These are phyloP conservation scores for Tenthredo mesomela DNA, from an alignment of 2,888 invertebrate genomes.

Conservation along the genomic window DNA sequence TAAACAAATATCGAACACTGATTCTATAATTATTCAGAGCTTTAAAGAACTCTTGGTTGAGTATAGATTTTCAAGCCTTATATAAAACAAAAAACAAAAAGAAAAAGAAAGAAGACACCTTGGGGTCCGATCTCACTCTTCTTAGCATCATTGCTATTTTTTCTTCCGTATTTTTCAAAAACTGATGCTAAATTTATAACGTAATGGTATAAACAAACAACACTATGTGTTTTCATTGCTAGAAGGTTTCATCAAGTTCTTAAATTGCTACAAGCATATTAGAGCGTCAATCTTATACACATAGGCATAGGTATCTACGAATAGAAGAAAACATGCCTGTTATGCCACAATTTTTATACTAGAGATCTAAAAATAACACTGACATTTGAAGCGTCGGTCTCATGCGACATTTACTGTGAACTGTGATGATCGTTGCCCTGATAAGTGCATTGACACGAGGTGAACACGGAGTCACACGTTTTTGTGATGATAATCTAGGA, in stretches of 20 bases:
- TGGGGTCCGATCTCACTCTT: background rate
- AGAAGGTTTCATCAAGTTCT: constrained; percentile 22
- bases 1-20: constrained; percentile 38
- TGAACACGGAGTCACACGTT: background rate
- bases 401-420: constrained; percentile 70
- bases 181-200: background rate
- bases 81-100: constrained; percentile 25
- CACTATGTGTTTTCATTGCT: constrained; percentile 23
- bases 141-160: constrained; percentile 17
- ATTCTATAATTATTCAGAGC: constrained; percentile 40
- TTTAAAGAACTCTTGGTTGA: background rate
- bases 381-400: constrained; percentile 68
- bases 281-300: background rate
- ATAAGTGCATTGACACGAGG: constrained; percentile 31
- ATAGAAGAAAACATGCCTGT: constrained; percentile 24
- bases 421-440: constrained; percentile 1
- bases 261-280: background rate
- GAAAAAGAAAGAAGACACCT: constrained; percentile 53
- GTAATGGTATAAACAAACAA: constrained; percentile 1
- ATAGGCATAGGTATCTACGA: background rate
- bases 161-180: constrained; percentile 20
- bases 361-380: constrained; percentile 70
- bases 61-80: constrained; percentile 42
- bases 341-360: constrained; percentile 46
- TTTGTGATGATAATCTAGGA: background rate